phyloP scores from a whole-genome alignment of 1,140 invertebrate genomes.

The Temnothorax curvispinosus region DNA sequence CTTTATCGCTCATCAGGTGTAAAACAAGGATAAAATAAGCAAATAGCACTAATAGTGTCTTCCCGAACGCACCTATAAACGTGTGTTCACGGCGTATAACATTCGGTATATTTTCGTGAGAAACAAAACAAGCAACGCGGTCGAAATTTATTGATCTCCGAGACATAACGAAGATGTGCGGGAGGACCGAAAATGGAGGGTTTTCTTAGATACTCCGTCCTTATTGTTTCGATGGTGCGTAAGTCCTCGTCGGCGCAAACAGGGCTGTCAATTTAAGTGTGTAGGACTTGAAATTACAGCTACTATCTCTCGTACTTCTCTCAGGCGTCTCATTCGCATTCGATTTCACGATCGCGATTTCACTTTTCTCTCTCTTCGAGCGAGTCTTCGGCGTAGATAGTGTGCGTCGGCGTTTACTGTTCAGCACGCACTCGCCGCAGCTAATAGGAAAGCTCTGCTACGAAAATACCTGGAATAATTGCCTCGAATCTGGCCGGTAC shows the following conservation, averaged over 20 bases:
- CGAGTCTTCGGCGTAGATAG: conserved; percentile 9
- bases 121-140: not conserved
- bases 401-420: not conserved
- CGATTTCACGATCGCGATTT: not conserved
- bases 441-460: conserved; percentile 79
- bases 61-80: too few relatives aligned
- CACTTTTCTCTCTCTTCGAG: not conserved
- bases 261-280: conserved; percentile 67
- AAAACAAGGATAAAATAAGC: too few relatives aligned
- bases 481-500: conserved; percentile 68
- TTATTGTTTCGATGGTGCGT: conserved; percentile 68
- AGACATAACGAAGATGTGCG: conserved; percentile 44
- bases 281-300: conserved; percentile 65
- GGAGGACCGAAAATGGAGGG: conserved; percentile 62
- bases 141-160: conserved; percentile 11
- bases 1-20: too few relatives aligned
- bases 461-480: conserved; percentile 79
- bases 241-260: conserved; percentile 60
- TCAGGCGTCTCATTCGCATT: conserved; percentile 15
- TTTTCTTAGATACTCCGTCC: conserved; percentile 47
- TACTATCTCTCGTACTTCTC: conserved; percentile 37
- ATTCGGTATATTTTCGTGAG: not conserved
- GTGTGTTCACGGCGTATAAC: not conserved
- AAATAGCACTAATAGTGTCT: too few relatives aligned
- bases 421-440: conserved; percentile 15